A percentile compares a stretch with the other conserved stretches of the same genome.
These are phyloP conservation scores for Heterochromis multidens DNA, from an alignment of 2,113 vertebrate genomes.

Conservation along the genomic window DNA sequence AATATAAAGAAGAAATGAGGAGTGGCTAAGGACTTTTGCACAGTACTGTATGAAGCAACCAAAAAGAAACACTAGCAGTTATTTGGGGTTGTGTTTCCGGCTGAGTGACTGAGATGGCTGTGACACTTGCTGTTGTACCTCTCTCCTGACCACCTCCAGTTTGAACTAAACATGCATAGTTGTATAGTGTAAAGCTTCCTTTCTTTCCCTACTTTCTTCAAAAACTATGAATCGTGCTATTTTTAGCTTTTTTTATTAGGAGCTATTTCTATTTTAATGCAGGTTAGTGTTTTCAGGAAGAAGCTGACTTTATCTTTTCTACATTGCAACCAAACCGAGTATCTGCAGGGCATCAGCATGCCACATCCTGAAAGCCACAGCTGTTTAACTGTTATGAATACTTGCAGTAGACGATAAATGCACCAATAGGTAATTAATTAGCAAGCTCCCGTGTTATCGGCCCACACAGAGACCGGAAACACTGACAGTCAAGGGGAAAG, in stretches of 20 bases:
- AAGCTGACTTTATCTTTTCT: neutral
- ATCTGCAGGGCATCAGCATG: neutral
- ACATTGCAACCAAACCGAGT: neutral
- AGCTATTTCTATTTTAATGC: neutral
- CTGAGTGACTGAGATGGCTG: neutral
- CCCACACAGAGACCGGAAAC: slow-evolving; percentile 34
- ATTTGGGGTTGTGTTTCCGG: neutral
- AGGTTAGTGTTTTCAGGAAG: neutral
- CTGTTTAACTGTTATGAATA: slow-evolving; percentile 11
- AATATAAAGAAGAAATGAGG: neutral
- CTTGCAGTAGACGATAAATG: slow-evolving; percentile 14
- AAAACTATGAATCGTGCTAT: neutral
- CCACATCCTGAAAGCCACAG: neutral
- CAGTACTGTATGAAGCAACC: neutral
- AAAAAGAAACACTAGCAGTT: neutral
- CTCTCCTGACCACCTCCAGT: neutral
- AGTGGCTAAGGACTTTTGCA: neutral
- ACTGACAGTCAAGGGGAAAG: slow-evolving; percentile 42
- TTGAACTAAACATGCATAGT: neutral
- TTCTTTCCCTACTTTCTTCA: neutral
- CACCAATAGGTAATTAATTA: slow-evolving; percentile 58
- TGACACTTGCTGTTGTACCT: neutral
- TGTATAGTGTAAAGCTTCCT: neutral
- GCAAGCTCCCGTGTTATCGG: slow-evolving; percentile 38
- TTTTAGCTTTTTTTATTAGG: neutral